A percentile compares a stretch with the other conserved stretches of the same genome.
These are phyloP conservation scores for Manis pentadactyla DNA, from an alignment of 2,797 vertebrate genomes.

Conservation along the genomic window DNA sequence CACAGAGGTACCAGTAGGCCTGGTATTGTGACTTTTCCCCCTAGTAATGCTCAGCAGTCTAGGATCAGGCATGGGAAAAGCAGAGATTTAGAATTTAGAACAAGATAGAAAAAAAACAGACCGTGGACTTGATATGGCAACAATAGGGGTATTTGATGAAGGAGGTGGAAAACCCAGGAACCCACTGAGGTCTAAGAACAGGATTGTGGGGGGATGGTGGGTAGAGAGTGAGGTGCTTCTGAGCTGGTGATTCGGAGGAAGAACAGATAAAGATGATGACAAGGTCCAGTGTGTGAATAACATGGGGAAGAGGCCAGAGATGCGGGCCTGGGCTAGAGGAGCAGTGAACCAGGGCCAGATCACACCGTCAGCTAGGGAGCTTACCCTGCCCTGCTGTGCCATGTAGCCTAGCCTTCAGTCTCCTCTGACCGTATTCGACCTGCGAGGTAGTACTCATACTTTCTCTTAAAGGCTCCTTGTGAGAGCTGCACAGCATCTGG, in stretches of 20 bases:
- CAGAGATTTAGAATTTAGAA: background rate
- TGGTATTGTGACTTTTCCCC: background rate
- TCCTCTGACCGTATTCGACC: background rate
- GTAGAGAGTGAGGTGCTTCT: background rate
- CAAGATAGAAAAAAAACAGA: background rate
- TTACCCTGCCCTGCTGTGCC: too few species aligned
- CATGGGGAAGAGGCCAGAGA: background rate
- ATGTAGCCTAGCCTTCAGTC: too few species aligned
- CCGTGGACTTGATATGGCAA: background rate
- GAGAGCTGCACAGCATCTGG: background rate
- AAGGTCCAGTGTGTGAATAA: background rate
- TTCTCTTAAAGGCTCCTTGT: background rate
- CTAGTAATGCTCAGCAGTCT: background rate
- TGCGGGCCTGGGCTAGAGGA: background rate
- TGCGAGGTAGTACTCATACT: background rate
- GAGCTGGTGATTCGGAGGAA: background rate
- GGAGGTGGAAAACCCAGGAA: background rate
- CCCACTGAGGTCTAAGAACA: background rate
- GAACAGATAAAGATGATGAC: background rate
- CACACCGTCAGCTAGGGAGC: too few species aligned
- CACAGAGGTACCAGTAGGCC: background rate
- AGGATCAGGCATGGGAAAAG: background rate
- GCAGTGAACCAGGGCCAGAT: too few species aligned
- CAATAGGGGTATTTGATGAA: background rate
- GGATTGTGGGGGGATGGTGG: background rate